phyloP scores from a whole-genome alignment of 37 sponge, comb jelly and placozoan species.

The Eunapius fragilis region DNA sequence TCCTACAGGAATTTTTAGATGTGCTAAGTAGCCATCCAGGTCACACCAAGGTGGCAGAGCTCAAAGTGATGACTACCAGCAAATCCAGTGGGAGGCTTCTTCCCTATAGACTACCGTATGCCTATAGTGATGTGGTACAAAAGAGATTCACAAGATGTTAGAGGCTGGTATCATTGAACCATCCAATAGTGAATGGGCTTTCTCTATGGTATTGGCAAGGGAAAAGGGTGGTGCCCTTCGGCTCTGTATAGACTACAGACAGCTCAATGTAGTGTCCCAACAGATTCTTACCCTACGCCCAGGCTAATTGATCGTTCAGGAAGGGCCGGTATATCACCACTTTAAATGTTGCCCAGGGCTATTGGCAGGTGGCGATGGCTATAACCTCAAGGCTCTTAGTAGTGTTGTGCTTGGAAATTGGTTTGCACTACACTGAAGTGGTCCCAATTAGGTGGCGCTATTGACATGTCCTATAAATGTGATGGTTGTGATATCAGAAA shows the following conservation, averaged over 20 bases:
- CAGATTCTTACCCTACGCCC: constrained; percentile 7
- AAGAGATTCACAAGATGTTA: constrained; percentile 11
- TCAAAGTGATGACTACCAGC: too few species aligned
- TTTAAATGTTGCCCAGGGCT: neutral
- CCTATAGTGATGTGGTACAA: neutral
- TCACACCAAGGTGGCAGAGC: too few species aligned
- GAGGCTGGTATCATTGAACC: constrained; percentile 12
- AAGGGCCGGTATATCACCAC: constrained; percentile 1
- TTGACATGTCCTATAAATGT: too few species aligned
- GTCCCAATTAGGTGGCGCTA: too few species aligned
- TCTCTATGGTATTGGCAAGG: neutral
- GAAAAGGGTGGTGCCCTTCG: constrained; percentile 1
- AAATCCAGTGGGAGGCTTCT: neutral
- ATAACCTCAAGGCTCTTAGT: neutral
- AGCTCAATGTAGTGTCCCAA: neutral
- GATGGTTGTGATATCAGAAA: too few species aligned
- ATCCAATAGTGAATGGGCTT: neutral
- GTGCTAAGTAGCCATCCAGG: neutral
- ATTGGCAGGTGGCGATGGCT: constrained; percentile 11
- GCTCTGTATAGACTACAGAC: constrained; percentile 9
- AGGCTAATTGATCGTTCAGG: neutral
- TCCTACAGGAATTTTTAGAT: neutral
- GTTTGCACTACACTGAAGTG: too few species aligned
- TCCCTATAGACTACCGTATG: constrained; percentile 7
- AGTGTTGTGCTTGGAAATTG: constrained; percentile 15